phyloP scores from a whole-genome alignment of 2,113 vertebrate species.

The Python bivittatus region DNA sequence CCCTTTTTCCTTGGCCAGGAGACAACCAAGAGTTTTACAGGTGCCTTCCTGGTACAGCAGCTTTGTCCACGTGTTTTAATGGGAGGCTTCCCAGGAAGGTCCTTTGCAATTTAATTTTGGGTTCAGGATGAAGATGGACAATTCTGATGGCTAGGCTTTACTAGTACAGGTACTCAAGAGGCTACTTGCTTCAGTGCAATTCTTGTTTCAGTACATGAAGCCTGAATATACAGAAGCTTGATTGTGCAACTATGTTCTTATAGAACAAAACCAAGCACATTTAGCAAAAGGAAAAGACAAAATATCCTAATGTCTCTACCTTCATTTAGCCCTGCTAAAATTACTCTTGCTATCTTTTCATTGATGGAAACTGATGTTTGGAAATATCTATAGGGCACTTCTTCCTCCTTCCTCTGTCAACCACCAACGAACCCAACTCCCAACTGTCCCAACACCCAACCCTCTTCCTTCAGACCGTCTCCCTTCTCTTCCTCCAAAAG shows the following conservation, averaged over 20 bases:
- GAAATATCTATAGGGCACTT: not conserved
- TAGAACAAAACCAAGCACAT: too few relatives aligned
- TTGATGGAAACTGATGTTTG: not conserved
- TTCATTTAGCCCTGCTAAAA: too few relatives aligned
- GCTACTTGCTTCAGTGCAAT: too few relatives aligned
- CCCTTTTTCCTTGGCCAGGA: not conserved
- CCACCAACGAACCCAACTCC: not conserved
- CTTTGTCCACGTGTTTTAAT: not conserved
- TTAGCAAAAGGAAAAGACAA: too few relatives aligned
- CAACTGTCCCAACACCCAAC: not conserved
- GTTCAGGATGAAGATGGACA: too few relatives aligned
- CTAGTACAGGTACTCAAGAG: too few relatives aligned
- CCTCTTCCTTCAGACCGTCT: not conserved
- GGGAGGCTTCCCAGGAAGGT: not conserved
- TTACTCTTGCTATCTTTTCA: not conserved
- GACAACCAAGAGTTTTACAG: not conserved
- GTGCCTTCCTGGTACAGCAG: not conserved
- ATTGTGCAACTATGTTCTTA: too few relatives aligned
- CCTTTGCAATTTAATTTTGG: too few relatives aligned
- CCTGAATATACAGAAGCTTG: too few relatives aligned
- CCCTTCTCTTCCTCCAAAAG: not conserved
- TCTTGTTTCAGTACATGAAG: too few relatives aligned
- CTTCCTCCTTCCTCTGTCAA: not conserved
- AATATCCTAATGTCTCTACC: too few relatives aligned
- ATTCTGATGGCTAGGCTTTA: too few relatives aligned